Evolutionary conservation across 2,888 invertebrate genomes (phyloP), one percentile per base, ranked within the genome.

Genomic region (Venusia cambrica): DNA sequence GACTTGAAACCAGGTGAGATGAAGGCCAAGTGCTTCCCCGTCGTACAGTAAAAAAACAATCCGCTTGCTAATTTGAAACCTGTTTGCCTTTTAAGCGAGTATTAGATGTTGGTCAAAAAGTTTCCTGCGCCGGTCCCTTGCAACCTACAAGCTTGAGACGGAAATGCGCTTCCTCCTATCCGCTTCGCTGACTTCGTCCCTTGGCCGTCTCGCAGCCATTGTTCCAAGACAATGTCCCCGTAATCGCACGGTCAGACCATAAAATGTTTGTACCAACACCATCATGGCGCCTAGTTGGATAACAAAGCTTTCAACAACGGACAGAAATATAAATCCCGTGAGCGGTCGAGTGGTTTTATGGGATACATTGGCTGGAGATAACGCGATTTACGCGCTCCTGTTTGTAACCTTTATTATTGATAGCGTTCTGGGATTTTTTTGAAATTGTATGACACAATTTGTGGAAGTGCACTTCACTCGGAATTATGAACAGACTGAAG

Each of bases 141-240:
- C 56, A 26, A 27, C 33, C 30, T 24, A 24, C 30, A 43, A 39
- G 45, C 49, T 53, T 59, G 55, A 57, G 62, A 68, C 73, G 78
- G 77, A 81, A 78, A 67, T 70, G 49, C 69, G 71, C 67, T 76
- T 72, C 73, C 70, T 77, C 63, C 56, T 65, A 58, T 74, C 71
- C 73, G 67, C 64, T 67, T 52, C 56, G 63, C 45, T 74, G 73
- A 46, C 40, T 65, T 49, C 54, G 54, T 55, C 57, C 60, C 62
- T 57, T 58, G 55, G 52, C 54, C 48, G 57, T 60, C 61, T 57
- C 53, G 47, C 58, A 45, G 48, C 64, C 46, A 74, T 75, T 75
- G 73, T 75, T 62, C 51, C 43, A 41, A 59, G 56, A 55, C 59
- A 63, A 63, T 71, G 64, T 57, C 58, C 61, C 54, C 45, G 27